These are phyloP conservation scores for Lepilemur septentrionalis DNA, from an alignment of 2,797 vertebrate species.

Conservation along the genomic window DNA sequence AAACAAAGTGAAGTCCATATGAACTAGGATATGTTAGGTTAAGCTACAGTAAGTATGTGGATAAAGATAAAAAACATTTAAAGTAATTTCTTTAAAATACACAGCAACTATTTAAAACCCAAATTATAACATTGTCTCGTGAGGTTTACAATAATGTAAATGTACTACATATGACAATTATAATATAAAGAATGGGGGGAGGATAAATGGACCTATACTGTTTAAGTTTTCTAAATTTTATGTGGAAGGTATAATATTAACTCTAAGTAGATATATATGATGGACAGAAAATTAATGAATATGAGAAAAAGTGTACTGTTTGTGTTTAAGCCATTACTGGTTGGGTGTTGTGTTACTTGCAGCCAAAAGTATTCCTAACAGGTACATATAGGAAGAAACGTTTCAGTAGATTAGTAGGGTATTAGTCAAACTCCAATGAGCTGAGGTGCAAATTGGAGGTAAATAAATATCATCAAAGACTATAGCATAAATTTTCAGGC, in stretches of 20 bases:
- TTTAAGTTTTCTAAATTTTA: neutral
- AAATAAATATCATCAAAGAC: neutral
- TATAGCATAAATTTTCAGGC: neutral
- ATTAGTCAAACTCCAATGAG: neutral
- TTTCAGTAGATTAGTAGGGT: neutral
- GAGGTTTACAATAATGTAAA: neutral
- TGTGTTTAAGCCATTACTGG: neutral
- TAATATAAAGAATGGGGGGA: neutral
- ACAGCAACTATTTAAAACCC: neutral
- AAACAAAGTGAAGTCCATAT: neutral
- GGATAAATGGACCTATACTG: neutral
- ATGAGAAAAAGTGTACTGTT: neutral
- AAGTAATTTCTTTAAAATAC: neutral
- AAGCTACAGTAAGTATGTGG: neutral
- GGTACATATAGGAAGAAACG: constrained; percentile 2
- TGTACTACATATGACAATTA: neutral
- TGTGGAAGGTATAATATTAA: neutral
- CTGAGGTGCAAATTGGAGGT: neutral
- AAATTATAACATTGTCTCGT: neutral
- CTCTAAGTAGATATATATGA: neutral
- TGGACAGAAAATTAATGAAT: neutral
- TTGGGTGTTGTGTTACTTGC: neutral
- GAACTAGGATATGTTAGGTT: neutral
- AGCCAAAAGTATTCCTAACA: neutral
- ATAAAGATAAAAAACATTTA: neutral